Evolutionary conservation across 30 jellyfish, hydroid and myxozoan genomes (phyloP).

Genomic region (Nemopilema nomurai): DNA sequence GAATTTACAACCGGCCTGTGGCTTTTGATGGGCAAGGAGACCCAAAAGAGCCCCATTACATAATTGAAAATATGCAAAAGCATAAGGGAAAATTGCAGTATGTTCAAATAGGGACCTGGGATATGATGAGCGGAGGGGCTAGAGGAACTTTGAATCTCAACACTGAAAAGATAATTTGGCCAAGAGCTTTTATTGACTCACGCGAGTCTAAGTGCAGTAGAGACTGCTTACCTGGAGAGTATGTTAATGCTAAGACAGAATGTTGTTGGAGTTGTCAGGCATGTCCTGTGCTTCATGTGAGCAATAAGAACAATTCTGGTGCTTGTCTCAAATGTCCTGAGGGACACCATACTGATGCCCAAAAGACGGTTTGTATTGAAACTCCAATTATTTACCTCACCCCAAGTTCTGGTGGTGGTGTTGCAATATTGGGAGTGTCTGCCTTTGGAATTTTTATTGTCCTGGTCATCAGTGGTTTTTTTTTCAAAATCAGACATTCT

Average conservation of each 20-base stretch:
- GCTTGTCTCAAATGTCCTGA: constrained; percentile 67
- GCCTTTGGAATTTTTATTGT: constrained; percentile 41
- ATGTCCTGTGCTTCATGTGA: constrained; percentile 58
- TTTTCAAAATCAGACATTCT: constrained; percentile 39
- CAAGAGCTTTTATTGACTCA: constrained; percentile 12
- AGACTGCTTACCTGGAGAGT: constrained; percentile 88
- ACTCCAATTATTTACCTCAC: constrained; percentile 67
- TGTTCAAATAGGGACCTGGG: constrained; percentile 75
- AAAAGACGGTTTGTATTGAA: constrained; percentile 57
- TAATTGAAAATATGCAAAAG: constrained; percentile 74
- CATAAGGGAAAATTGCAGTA: constrained; percentile 40
- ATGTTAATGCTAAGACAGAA: constrained; percentile 68
- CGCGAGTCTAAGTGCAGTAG: constrained; percentile 83
- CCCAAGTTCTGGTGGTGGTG: constrained; percentile 56
- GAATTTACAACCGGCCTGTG: constrained; percentile 47
- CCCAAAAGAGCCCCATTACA: constrained; percentile 68
- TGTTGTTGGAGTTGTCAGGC: constrained; percentile 90
- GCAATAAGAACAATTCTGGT: constrained; percentile 56
- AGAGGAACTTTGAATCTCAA: constrained; percentile 31
- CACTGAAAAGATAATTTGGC: constrained; percentile 56
- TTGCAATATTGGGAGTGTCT: constrained; percentile 45
- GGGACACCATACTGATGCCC: constrained; percentile 72
- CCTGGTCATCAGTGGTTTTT: constrained; percentile 2
- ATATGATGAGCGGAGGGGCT: neutral
- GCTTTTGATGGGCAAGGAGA: constrained; percentile 66